These are phyloP conservation scores for Aporophyla lueneburgensis DNA, from an alignment of 2,888 invertebrate species.

Conservation along the genomic window DNA sequence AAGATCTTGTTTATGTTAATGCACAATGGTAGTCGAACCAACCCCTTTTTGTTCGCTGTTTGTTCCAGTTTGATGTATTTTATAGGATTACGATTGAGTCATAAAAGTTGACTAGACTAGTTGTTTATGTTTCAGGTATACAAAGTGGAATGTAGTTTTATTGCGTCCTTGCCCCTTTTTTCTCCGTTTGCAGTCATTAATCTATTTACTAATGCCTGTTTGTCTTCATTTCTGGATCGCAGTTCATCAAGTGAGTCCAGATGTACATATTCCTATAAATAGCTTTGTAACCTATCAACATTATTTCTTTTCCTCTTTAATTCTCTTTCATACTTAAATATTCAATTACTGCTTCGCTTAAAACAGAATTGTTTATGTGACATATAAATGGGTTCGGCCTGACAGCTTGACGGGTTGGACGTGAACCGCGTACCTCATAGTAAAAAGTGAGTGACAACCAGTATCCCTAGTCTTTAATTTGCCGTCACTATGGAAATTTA, in stretches of 20 bases:
- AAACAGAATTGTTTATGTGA: conserved; percentile 27
- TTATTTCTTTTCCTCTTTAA: not conserved
- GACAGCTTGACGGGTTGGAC: conserved; percentile 21
- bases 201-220: conserved; percentile 9
- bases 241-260: conserved; percentile 12
- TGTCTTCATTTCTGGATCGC: conserved; percentile 16
- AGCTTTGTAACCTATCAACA: not conserved
- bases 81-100: conserved; percentile 8
- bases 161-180: conserved; percentile 36
- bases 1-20: conserved; percentile 18
- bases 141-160: conserved; percentile 36
- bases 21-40: conserved; percentile 14
- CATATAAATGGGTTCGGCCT: conserved; percentile 27
- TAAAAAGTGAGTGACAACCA: conserved; percentile 2
- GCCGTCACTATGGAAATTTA: not conserved
- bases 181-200: conserved; percentile 15
- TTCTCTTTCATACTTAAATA: not conserved
- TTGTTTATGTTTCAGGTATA: conserved; percentile 15
- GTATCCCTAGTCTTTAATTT: conserved; percentile 12
- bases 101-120: conserved; percentile 21
- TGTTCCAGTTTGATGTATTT: conserved; percentile 15
- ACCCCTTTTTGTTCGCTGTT: not conserved
- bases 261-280: not conserved
- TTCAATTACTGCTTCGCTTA: not conserved
- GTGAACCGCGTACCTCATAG: conserved; percentile 6